Evolutionary conservation across 1,140 invertebrate genomes (phyloP), one percentile per base, ranked within the genome.

Genomic region (Charaxes varanes): DNA sequence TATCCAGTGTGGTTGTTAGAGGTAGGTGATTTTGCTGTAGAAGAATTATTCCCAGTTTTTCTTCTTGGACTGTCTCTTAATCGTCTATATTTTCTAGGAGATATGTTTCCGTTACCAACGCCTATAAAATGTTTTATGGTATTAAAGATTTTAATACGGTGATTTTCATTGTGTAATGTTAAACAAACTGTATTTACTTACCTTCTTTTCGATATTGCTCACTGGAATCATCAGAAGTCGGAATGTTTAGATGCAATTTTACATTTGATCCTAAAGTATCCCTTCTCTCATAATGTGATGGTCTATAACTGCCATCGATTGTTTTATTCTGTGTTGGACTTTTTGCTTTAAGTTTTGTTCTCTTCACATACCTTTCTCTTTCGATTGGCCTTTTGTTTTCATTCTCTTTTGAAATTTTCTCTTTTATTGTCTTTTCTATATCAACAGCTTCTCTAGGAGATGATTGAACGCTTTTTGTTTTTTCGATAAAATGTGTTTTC

Each of bases 221-320:
- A 60, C 88, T 91, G 1, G 90, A 91, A 60, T 91, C 90, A 55
- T 91, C 90, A 2, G 90, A 91, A 5, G 89, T 91, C 6, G 85
- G 85, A 35, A 86, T 83, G 47, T 88, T 85, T 8, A 85, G 52
- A 59, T 85, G 81, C 19, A 85, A 45, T 57, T 85, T 85, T 51
- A 84, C 77, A 54, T 79, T 84, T 23, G 81, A 79, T 8, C 68
- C 67, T 41, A 65, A 33, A 23, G 44, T 36, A 42, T 85, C 83
- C 36, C 78, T 62, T 55, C 82, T 68, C 12, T 78, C 76, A 35
- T 76, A 77, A 59, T 74, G 65, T 33, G 61, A 51, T 43, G 51
- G 34, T 55, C 74, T 61, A 44, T 79, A 68, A 50, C 45, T 60
- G 10, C 57, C 55, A 26, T 83, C 72, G 31, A 66, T 41, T 14